phyloP scores from a whole-genome alignment of 92 coral and sea anemone species.

The Paragorgia papillata region DNA sequence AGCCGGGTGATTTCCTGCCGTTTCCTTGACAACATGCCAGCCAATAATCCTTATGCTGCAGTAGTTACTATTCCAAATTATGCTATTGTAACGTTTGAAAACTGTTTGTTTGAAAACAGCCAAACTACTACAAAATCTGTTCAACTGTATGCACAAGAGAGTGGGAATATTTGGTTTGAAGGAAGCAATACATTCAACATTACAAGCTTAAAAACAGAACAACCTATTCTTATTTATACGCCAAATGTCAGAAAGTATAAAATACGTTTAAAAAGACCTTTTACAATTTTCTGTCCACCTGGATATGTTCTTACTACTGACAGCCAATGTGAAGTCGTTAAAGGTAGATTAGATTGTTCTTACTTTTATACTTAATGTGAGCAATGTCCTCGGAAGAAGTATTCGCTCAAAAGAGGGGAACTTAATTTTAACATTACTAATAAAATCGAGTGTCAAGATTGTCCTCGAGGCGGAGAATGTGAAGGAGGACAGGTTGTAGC shows the following conservation, averaged over 20 bases:
- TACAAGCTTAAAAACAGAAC: not conserved
- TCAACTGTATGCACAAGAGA: conserved; percentile 5
- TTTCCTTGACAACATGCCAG: no score
- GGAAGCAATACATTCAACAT: not conserved
- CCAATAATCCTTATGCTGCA: no score
- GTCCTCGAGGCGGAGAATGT: conserved; percentile 7
- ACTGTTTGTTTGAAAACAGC: not conserved
- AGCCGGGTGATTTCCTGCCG: no score
- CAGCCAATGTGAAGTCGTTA: not conserved
- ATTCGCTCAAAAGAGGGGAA: not conserved
- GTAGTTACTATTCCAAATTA: not conserved
- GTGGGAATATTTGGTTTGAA: not conserved
- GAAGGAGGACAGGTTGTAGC: conserved; percentile 1
- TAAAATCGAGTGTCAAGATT: not conserved
- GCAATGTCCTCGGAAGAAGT: conserved; percentile 21
- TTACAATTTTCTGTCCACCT: conserved; percentile 9
- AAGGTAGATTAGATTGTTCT: not conserved
- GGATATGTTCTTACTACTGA: conserved; percentile 1
- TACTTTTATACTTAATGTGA: conserved; percentile 12
- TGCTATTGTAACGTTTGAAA: not conserved
- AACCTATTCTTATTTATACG: not conserved
- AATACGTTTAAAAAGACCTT: not conserved
- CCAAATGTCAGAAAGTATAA: not conserved
- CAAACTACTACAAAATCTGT: conserved; percentile 6
- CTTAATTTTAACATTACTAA: not conserved